Percentiles rank a stretch among this genome's conserved stretches.
phyloP scores from a whole-genome alignment of 1,140 invertebrate species.

The Wasmannia auropunctata region DNA sequence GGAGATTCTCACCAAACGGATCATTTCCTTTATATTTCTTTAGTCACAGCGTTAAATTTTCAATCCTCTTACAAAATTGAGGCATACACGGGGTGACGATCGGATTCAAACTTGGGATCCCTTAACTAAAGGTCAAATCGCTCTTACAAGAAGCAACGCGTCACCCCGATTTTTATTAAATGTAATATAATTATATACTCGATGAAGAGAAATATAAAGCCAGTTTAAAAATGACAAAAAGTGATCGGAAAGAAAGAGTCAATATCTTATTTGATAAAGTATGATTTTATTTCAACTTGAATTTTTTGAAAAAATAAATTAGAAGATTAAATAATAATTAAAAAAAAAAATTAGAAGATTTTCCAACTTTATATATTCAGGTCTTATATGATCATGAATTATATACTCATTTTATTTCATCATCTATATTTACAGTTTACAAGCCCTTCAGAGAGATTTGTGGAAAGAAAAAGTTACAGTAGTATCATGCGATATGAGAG shows the following conservation, averaged over 20 bases:
- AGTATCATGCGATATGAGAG: constrained; percentile 96
- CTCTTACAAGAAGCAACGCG: too few relatives aligned
- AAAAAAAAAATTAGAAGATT: not conserved
- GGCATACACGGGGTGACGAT: too few relatives aligned
- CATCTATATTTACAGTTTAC: constrained; percentile 85
- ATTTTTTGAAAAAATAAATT: not conserved
- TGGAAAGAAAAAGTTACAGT: constrained; percentile 93
- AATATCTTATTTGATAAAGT: not conserved
- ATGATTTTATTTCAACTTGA: not conserved
- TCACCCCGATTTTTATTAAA: not conserved
- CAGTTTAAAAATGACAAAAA: not conserved
- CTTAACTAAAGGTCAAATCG: too few relatives aligned
- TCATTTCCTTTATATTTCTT: too few relatives aligned
- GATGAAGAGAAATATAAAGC: not conserved
- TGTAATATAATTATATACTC: not conserved
- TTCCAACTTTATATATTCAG: not conserved
- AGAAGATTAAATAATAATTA: not conserved
- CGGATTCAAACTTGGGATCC: too few relatives aligned
- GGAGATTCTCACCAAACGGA: too few relatives aligned
- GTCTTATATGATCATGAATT: constrained; percentile 7
- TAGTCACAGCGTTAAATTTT: too few relatives aligned
- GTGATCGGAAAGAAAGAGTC: not conserved
- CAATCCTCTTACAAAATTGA: too few relatives aligned
- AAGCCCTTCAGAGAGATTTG: constrained; percentile 91
- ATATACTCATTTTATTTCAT: constrained; percentile 15